Conservation (phyloP, 2,888 invertebrate genomes). For the Yponomeuta malinellus region DNA sequence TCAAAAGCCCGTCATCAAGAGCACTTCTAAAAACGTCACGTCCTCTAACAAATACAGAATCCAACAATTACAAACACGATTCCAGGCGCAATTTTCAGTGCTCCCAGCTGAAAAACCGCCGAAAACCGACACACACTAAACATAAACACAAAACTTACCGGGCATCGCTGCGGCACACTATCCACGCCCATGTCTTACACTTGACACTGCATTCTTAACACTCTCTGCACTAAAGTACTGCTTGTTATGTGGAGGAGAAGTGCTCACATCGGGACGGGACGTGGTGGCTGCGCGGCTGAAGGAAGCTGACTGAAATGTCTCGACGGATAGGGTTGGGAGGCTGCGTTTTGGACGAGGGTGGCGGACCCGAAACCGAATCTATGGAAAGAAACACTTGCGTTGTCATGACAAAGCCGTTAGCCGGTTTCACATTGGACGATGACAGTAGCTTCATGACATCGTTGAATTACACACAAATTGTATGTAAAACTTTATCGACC, state of each 20-base stretch:
- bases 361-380: no score
- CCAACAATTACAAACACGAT: no score
- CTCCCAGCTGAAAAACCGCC: background rate
- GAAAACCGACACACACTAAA: background rate
- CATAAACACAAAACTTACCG: slow-evolving; percentile 35
- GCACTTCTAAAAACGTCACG: no score
- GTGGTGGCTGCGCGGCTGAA: background rate
- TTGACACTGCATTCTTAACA: background rate
- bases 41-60: no score
- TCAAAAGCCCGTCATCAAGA: no score
- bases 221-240: background rate
- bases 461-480: no score
- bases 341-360: no score
- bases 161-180: slow-evolving; percentile 44
- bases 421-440: no score
- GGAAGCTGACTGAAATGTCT: background rate
- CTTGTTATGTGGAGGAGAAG: background rate
- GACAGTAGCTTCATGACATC: no score
- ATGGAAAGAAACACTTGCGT: no score
- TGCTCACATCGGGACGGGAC: background rate
- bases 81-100: background rate
- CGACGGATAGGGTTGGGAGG: background rate
- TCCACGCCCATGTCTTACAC: slow-evolving; percentile 53
- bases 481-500: no score
- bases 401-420: no score